These are phyloP conservation scores for Hipparchia semele DNA, from an alignment of 2,888 invertebrate species.

Conservation along the genomic window DNA sequence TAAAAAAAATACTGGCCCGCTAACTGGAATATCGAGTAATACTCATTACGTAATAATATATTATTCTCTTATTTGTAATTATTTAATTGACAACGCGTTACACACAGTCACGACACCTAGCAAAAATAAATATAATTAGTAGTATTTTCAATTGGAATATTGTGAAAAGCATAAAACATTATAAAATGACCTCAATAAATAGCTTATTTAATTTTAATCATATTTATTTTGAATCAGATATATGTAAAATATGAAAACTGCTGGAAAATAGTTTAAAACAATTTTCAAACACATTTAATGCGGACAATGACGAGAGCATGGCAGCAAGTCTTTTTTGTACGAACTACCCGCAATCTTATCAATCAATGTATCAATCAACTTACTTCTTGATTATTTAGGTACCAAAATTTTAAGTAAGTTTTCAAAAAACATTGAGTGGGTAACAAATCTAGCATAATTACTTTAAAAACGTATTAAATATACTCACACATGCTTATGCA, in stretches of 20 bases:
- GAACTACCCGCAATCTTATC: neutral
- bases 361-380: neutral
- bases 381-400: too few species aligned
- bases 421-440: too few species aligned
- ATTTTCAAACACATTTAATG: neutral
- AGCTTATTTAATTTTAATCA: neutral
- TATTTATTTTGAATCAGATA: neutral
- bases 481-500: too few species aligned
- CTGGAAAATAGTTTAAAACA: neutral
- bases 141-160: slow-evolving; percentile 11
- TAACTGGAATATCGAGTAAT: slow-evolving; percentile 34
- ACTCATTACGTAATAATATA: slow-evolving; percentile 22
- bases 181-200: slow-evolving; percentile 4
- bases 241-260: neutral
- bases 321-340: neutral
- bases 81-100: slow-evolving; percentile 39
- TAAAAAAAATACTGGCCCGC: slow-evolving; percentile 56
- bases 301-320: neutral
- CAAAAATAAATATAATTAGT: slow-evolving; percentile 17
- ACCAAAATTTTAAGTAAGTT: too few species aligned
- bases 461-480: too few species aligned
- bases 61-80: slow-evolving; percentile 35
- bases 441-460: too few species aligned
- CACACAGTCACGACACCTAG: slow-evolving; percentile 28
- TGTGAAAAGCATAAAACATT: slow-evolving; percentile 8